Evolutionary conservation across 2,888 invertebrate species (phyloP), one percentile per base, ranked within the genome.

Genomic region (Eurytoma californica): DNA sequence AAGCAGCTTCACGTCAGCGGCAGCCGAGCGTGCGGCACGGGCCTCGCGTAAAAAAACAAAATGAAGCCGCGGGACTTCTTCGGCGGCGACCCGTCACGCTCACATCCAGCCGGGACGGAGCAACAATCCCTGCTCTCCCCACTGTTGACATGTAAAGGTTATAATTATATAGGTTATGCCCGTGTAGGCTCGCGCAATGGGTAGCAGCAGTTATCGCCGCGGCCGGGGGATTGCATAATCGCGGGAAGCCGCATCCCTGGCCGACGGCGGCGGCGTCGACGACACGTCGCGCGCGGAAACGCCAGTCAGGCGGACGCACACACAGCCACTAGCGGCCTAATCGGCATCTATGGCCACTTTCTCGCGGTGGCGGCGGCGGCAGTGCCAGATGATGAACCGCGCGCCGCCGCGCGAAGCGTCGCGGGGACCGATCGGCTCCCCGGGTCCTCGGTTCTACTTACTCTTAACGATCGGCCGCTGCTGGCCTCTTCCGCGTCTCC

Each of bases 121-220:
- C 39, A 72, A 53, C 72, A 61, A 61, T 70, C 55, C 55, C 61
- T 24, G 57, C 39, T 30, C 58, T 16, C 61, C 49, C 73, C 58
- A 39, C n/a, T 81, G 82, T 82, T 82, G 81, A 82, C 81, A 81
- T 76, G 74, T 75, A 79, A 80, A 82, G 81, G 82, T 82, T 82
- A 82, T 77, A 79, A 74, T 75, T 77, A 77, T 72, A 74, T 73
- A 80, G 80, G 80, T 80, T 80, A 80, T 80, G 73, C 77, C n/a
- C 57, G 20, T 65, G n/a, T 4, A 60, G 70, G 70, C 20, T 66
- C 51, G 55, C 16, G 55, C 20, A 13, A 49, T 39, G 12, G 20
- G 7, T 55, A n/a, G n/a, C 49, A 49, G 61, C 30, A 20, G 70
- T 61, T 58, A 72, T 51, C n/a, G 20, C 14, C 20, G 51, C 16